Conservation (phyloP, 2,113 vertebrate genomes). For the Prinia subflava region DNA sequence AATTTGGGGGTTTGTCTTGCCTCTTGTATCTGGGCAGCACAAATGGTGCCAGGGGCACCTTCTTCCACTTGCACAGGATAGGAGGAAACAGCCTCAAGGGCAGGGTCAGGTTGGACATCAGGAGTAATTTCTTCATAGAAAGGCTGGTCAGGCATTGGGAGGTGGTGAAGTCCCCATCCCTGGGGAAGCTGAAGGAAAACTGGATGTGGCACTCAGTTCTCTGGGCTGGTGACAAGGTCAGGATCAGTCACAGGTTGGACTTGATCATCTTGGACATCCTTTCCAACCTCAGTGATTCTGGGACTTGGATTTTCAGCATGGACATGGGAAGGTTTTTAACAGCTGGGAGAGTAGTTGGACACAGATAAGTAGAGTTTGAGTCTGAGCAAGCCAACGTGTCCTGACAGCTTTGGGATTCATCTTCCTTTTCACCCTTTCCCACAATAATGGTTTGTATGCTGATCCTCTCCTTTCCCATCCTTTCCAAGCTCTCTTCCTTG, state of each 20-base stretch:
- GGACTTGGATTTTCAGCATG: neutral
- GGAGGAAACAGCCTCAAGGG: neutral
- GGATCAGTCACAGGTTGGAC: neutral
- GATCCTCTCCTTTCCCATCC: neutral
- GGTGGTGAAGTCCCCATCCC: neutral
- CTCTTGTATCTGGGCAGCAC: neutral
- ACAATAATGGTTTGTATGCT: neutral
- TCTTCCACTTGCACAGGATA: neutral
- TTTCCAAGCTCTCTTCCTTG: neutral
- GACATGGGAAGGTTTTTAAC: neutral
- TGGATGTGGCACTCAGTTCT: neutral
- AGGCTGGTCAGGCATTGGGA: neutral
- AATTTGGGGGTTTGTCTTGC: neutral
- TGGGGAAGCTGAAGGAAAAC: neutral
- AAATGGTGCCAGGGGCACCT: neutral
- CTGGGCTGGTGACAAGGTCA: neutral
- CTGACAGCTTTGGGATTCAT: neutral
- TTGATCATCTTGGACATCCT: neutral
- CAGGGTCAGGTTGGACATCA: neutral
- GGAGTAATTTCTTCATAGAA: neutral
- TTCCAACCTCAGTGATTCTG: neutral
- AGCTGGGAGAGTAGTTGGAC: neutral
- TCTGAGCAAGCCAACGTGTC: fast-evolving
- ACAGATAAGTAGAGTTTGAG: neutral
- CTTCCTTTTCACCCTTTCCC: neutral